Conservation (phyloP, 1,140 invertebrate genomes). For the Drosophila parabipectinata region DNA sequence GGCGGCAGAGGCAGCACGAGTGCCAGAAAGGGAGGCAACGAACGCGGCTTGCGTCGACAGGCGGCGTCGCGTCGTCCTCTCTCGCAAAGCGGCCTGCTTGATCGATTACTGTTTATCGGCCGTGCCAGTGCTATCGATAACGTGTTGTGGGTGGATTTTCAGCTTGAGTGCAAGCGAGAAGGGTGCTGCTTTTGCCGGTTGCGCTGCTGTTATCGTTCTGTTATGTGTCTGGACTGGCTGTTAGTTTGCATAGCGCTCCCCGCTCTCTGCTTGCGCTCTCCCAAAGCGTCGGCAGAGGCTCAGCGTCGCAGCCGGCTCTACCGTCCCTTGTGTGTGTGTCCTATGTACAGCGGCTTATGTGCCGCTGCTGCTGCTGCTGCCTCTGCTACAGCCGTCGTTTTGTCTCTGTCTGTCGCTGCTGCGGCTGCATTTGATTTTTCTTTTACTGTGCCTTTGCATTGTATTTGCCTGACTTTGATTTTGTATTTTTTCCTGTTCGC, state of each 20-base stretch:
- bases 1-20: background rate
- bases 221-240: background rate
- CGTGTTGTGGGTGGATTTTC: constrained; percentile 2
- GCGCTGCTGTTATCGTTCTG: background rate
- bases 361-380: constrained; percentile 26
- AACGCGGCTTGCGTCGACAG: background rate
- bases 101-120: constrained; percentile 2
- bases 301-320: constrained; percentile 29
- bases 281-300: constrained; percentile 16
- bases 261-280: background rate
- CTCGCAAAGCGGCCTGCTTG: background rate
- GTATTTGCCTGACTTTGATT: constrained; percentile 36
- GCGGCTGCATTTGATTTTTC: constrained; percentile 74
- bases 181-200: background rate
- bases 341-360: constrained; percentile 43
- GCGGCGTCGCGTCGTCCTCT: background rate
- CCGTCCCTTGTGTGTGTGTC: constrained; percentile 45
- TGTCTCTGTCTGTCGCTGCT: constrained; percentile 31
- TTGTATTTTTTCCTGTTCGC: constrained; percentile 27
- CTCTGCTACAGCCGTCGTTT: constrained; percentile 19
- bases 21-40: background rate
- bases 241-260: too few relatives aligned
- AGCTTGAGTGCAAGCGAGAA: background rate
- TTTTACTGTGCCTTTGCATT: constrained; percentile 60
- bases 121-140: background rate